phyloP scores from a whole-genome alignment of 2,797 vertebrate genomes.

The Mormyrus proboscirostris region DNA sequence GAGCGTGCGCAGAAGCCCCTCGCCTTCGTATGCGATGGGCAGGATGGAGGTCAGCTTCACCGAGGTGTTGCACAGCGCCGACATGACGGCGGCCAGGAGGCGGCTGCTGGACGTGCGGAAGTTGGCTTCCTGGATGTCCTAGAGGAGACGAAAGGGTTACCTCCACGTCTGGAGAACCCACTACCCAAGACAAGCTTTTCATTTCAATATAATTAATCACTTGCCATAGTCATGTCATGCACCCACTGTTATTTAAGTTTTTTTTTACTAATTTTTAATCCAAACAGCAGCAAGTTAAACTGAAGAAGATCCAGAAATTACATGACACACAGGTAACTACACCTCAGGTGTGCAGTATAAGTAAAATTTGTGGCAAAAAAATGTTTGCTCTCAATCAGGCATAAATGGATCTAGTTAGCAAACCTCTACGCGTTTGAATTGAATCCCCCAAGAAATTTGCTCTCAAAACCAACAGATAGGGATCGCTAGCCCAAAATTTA shows the following conservation, averaged over 20 bases:
- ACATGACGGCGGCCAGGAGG: constrained; percentile 95
- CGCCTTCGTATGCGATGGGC: constrained; percentile 93
- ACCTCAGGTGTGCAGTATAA: background rate
- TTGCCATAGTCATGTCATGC: background rate
- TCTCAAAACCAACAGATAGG: background rate
- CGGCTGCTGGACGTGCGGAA: constrained; percentile 96
- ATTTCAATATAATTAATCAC: background rate
- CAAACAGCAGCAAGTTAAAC: background rate
- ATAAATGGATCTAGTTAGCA: background rate
- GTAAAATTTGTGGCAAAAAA: background rate
- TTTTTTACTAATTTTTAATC: background rate
- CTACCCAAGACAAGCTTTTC: background rate
- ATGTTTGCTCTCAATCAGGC: background rate
- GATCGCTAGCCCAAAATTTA: background rate
- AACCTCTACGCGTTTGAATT: background rate
- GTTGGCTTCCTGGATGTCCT: constrained; percentile 98
- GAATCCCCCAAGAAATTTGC: background rate
- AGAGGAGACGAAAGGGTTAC: background rate
- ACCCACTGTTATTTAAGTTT: background rate
- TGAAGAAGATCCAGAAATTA: background rate
- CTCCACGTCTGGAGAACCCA: background rate
- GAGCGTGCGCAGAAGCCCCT: constrained; percentile 85
- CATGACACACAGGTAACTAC: background rate
- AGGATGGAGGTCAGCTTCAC: constrained; percentile 95
- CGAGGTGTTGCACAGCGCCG: constrained; percentile 91